Conservation (phyloP, 1,140 invertebrate genomes). For the Pogonomyrmex barbatus region DNA sequence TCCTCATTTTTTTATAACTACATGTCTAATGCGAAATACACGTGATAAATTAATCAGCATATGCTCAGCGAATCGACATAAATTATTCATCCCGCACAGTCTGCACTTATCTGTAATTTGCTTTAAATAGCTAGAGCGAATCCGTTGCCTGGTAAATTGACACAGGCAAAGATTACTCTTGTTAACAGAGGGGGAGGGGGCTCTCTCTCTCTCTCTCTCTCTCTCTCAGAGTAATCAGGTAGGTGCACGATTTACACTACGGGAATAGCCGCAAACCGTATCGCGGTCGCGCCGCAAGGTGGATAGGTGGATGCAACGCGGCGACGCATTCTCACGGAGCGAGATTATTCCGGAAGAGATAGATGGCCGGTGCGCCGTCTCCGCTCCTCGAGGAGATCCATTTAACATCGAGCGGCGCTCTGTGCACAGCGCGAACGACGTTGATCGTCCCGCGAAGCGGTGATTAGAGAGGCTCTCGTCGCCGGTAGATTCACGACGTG, state of each 20-base stretch:
- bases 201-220: too few species aligned
- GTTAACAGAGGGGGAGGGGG: not conserved
- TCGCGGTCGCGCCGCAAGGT: constrained; percentile 25
- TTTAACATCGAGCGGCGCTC: constrained; percentile 63
- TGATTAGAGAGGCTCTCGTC: constrained; percentile 57
- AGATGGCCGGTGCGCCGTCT: constrained; percentile 13
- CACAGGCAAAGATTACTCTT: constrained; percentile 50
- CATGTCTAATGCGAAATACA: not conserved
- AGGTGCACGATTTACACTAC: not conserved
- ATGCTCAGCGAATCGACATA: constrained; percentile 18
- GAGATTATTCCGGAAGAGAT: constrained; percentile 74
- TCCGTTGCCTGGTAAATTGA: constrained; percentile 42
- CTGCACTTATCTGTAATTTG: constrained; percentile 46
- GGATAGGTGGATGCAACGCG: constrained; percentile 35
- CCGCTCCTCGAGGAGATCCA: constrained; percentile 47
- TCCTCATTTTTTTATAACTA: not conserved
- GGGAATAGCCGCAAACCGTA: constrained; percentile 44
- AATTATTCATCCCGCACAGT: constrained; percentile 34
- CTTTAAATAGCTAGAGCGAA: constrained; percentile 28
- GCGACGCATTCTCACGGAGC: constrained; percentile 71
- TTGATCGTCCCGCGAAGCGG: constrained; percentile 70
- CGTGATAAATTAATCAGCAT: constrained; percentile 23
- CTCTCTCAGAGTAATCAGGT: constrained; percentile 12
- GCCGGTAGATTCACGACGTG: constrained; percentile 42
- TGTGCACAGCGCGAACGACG: constrained; percentile 75